Percentiles rank a stretch among this genome's conserved stretches.
Conservation (phyloP, 2,113 vertebrate species). For the Glaucidium brasilianum region DNA sequence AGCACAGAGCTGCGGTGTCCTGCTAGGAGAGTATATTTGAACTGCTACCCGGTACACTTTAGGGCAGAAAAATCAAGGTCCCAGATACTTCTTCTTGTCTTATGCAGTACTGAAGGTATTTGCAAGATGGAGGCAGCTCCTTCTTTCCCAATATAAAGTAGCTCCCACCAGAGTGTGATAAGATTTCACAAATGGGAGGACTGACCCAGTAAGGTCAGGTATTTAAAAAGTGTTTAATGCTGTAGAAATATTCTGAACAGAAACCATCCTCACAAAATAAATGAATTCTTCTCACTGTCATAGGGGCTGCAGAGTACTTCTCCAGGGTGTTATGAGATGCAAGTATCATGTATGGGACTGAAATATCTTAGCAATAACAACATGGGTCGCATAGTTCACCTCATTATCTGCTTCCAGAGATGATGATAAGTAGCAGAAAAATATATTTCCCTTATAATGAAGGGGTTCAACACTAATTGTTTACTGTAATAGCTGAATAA, state of each 20-base stretch:
- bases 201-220: neutral
- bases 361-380: neutral
- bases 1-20: neutral
- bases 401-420: neutral
- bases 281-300: neutral
- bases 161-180: neutral
- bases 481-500: neutral
- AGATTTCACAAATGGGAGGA: neutral
- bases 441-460: neutral
- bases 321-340: neutral
- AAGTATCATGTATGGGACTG: neutral
- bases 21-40: neutral
- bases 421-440: neutral
- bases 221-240: neutral
- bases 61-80: neutral
- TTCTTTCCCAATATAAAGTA: neutral
- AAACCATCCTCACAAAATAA: neutral
- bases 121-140: neutral
- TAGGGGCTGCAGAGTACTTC: neutral
- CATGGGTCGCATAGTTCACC: neutral
- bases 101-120: neutral
- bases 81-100: neutral
- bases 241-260: neutral
- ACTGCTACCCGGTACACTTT: rapidly evolving
- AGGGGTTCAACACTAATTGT: neutral